Conservation (phyloP, 2,797 vertebrate species). For the Hirundo rustica region DNA sequence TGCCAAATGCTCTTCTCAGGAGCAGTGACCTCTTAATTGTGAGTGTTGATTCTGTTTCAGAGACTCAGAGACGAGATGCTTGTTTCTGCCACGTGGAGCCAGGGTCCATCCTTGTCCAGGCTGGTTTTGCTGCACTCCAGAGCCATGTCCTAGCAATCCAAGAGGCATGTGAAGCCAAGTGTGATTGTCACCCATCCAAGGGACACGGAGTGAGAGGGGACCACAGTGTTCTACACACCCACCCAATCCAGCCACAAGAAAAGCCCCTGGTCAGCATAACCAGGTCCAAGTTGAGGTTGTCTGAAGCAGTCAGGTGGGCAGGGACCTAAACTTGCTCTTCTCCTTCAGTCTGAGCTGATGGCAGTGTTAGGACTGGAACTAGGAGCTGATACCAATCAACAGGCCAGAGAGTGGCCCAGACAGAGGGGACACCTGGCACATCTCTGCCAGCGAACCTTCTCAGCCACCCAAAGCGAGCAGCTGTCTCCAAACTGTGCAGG, state of each 20-base stretch:
- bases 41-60: background rate
- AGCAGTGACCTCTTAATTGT: background rate
- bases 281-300: background rate
- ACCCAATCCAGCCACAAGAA: background rate
- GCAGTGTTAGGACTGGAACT: background rate
- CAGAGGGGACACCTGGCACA: background rate
- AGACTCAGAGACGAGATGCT: background rate
- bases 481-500: background rate
- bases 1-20: background rate
- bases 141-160: background rate
- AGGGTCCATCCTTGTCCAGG: background rate
- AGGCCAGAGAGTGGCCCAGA: background rate
- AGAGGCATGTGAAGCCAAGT: background rate
- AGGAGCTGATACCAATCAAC: background rate
- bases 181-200: background rate
- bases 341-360: background rate
- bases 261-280: background rate
- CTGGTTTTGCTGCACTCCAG: background rate
- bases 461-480: background rate
- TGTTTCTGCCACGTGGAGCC: background rate
- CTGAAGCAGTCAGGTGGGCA: background rate
- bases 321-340: background rate
- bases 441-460: background rate
- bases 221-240: fast-evolving
- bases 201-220: background rate